Evolutionary conservation across 2,113 vertebrate genomes (phyloP).

Genomic region (Litocranius walleri): DNA sequence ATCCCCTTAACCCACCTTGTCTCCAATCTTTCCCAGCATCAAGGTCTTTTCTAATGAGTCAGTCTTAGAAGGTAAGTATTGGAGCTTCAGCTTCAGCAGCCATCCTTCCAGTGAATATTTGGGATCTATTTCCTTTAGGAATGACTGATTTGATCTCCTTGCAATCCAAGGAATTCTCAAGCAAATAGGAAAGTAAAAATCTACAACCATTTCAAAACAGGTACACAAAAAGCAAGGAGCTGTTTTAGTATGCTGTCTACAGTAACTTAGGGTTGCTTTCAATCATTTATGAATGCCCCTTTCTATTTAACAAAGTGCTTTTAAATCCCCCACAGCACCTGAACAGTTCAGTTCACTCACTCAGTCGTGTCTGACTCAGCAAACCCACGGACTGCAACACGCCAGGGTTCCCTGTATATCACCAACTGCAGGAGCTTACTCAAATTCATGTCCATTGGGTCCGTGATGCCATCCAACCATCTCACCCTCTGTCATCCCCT

Average conservation of each 20-base stretch:
- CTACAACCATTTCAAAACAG: slow-evolving; percentile 1
- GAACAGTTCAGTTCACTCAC: neutral
- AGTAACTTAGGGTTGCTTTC: neutral
- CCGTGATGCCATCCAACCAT: neutral
- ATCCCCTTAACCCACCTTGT: neutral
- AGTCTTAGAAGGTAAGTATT: neutral
- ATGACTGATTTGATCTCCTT: neutral
- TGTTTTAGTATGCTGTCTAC: neutral
- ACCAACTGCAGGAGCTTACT: neutral
- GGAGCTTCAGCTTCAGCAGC: neutral
- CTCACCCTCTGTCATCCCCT: neutral
- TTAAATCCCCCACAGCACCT: neutral
- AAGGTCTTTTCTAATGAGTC: neutral
- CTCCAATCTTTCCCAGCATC: neutral
- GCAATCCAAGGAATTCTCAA: neutral
- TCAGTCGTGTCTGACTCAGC: neutral
- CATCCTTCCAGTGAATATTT: neutral
- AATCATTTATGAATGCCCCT: neutral
- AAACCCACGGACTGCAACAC: neutral
- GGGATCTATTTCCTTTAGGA: neutral
- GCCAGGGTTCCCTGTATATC: neutral
- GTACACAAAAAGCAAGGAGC: neutral
- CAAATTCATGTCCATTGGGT: neutral
- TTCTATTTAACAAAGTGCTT: neutral
- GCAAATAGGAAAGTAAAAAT: slow-evolving; percentile 12